A percentile compares a stretch with the other conserved stretches of the same genome.
Evolutionary conservation across 2,797 vertebrate species (phyloP).

Genomic region (Enteromius treurensis): DNA sequence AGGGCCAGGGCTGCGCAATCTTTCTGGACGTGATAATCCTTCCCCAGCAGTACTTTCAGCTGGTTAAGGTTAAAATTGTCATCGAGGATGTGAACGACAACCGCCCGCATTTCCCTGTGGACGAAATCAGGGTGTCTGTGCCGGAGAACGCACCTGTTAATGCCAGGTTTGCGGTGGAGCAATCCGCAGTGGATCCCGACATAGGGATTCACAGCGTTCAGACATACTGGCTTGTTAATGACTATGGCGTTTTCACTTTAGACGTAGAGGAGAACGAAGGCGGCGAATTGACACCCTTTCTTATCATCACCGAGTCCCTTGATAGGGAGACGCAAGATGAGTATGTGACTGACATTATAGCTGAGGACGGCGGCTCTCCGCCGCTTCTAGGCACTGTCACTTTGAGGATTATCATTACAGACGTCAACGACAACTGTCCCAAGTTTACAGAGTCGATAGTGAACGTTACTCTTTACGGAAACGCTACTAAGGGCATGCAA

Average conservation of each 20-base stretch:
- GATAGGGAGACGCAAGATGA: slow-evolving; percentile 90
- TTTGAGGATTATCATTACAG: slow-evolving; percentile 89
- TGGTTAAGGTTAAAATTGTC: slow-evolving; percentile 93
- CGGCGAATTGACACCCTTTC: slow-evolving; percentile 91
- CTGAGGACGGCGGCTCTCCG: slow-evolving; percentile 93
- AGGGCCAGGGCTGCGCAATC: slow-evolving; percentile 81
- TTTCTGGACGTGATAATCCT: slow-evolving; percentile 92
- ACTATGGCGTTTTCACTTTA: slow-evolving; percentile 92
- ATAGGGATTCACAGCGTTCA: slow-evolving; percentile 87
- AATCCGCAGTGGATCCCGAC: slow-evolving; percentile 91
- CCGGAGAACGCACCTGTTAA: slow-evolving; percentile 92
- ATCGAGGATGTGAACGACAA: slow-evolving; percentile 96
- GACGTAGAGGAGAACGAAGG: slow-evolving; percentile 95
- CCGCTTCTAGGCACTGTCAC: slow-evolving; percentile 89
- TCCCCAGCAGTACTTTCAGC: slow-evolving; percentile 94
- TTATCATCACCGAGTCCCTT: slow-evolving; percentile 89
- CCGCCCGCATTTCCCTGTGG: slow-evolving; percentile 86
- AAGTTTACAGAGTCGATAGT: slow-evolving; percentile 86
- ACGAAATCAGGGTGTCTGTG: slow-evolving; percentile 85
- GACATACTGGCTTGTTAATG: slow-evolving; percentile 92
- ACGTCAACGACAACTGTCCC: slow-evolving; percentile 97
- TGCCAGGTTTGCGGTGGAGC: slow-evolving; percentile 90
- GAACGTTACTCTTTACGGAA: slow-evolving; percentile 89
- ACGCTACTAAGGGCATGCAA: slow-evolving; percentile 84
- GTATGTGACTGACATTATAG: slow-evolving; percentile 91